Evolutionary conservation across 2,113 vertebrate genomes (phyloP).

Genomic region (Malurus alboscapulatus): DNA sequence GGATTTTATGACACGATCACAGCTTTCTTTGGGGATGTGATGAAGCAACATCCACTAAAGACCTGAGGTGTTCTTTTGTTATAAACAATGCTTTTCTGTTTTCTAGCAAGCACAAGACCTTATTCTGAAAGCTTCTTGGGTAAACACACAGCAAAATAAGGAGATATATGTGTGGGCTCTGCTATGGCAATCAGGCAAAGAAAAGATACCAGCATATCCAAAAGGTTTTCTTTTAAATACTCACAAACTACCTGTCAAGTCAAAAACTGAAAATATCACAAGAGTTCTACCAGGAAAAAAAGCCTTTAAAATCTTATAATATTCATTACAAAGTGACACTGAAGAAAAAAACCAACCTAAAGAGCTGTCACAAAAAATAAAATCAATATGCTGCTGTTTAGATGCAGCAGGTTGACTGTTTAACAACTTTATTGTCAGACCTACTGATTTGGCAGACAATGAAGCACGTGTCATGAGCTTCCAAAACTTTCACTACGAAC

Average conservation of each 20-base stretch:
- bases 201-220: neutral
- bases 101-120: neutral
- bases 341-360: neutral
- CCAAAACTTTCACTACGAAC: neutral
- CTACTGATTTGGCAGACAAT: neutral
- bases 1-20: neutral
- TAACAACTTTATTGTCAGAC: neutral
- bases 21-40: neutral
- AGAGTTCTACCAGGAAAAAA: neutral
- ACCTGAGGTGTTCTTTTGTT: neutral
- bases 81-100: neutral
- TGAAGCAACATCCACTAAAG: neutral
- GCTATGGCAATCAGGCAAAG: neutral
- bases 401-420: neutral
- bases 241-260: neutral
- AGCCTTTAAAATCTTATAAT: neutral
- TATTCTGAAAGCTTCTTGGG: neutral
- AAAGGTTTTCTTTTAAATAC: neutral
- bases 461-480: neutral
- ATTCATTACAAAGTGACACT: neutral
- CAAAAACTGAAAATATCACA: neutral
- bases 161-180: neutral
- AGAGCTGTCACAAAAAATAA: neutral
- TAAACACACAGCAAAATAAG: neutral
- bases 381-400: neutral